A percentile compares a stretch with the other conserved stretches of the same genome.
These are phyloP conservation scores for Eucera pruinosa DNA, from an alignment of 2,888 invertebrate genomes.

Conservation along the genomic window DNA sequence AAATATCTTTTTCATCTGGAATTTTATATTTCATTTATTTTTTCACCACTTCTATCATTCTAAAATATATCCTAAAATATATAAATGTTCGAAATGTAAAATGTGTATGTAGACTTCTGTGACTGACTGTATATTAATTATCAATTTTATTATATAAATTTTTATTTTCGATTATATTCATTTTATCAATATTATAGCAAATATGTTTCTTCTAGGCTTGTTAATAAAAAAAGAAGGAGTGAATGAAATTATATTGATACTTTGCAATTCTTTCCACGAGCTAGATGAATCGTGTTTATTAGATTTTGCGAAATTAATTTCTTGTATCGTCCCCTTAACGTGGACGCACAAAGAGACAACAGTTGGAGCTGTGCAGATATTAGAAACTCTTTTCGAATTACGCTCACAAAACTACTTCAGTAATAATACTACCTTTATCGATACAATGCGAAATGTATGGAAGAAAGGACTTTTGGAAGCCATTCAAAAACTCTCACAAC, in stretches of 20 bases:
- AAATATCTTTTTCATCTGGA: no score
- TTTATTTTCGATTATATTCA: no score
- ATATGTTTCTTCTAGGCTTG: constrained; percentile 82
- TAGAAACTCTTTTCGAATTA: constrained; percentile 76
- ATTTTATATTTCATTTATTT: background rate
- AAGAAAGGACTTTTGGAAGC: constrained; percentile 72
- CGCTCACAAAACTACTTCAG: constrained; percentile 50
- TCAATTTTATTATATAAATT: no score
- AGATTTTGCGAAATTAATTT: constrained; percentile 67
- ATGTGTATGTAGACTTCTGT: no score
- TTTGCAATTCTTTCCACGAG: constrained; percentile 79
- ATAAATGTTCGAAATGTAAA: no score
- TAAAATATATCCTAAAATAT: no score
- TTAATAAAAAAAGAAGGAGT: constrained; percentile 83
- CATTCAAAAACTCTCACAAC: constrained; percentile 60
- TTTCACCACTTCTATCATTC: no score
- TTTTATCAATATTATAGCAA: no score
- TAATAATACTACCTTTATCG: constrained; percentile 46
- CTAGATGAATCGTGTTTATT: constrained; percentile 54
- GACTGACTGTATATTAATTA: no score
- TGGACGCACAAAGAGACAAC: constrained; percentile 71
- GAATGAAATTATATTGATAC: constrained; percentile 81
- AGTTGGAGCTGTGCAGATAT: constrained; percentile 68
- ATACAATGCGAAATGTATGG: constrained; percentile 71
- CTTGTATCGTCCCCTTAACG: constrained; percentile 68